Conservation (phyloP, 2,113 vertebrate species). For the Megaptera novaeangliae region DNA sequence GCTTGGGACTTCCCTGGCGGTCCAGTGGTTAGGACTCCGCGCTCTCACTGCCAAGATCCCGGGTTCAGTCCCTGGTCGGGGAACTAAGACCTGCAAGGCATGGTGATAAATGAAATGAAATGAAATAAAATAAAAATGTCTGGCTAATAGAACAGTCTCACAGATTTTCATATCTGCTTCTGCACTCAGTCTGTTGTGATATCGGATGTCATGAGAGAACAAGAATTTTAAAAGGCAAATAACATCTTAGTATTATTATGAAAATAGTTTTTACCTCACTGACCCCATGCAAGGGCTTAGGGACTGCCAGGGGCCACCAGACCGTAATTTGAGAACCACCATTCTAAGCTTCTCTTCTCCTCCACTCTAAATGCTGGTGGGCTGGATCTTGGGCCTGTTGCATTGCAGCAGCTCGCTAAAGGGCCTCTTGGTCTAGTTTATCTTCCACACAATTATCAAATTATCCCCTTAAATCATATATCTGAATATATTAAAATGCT, state of each 20-base stretch:
- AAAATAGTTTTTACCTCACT: constrained; percentile 16
- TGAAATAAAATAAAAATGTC: neutral
- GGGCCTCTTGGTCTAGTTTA: neutral
- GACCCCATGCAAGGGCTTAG: neutral
- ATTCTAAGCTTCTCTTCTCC: neutral
- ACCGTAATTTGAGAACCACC: neutral
- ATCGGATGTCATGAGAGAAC: neutral
- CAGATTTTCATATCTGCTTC: neutral
- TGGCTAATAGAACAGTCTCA: neutral
- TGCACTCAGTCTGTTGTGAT: neutral
- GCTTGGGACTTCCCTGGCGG: neutral
- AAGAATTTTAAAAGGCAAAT: neutral
- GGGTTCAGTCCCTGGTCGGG: neutral
- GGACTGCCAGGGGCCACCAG: neutral
- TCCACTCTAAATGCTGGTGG: neutral
- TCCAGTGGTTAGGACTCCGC: neutral
- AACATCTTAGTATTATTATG: constrained; percentile 8
- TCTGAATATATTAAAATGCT: neutral
- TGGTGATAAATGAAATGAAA: neutral
- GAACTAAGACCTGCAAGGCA: neutral
- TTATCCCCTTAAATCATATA: neutral
- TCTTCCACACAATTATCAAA: neutral
- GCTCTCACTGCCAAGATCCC: neutral
- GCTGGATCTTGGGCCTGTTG: neutral
- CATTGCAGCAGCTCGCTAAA: neutral